Conservation (phyloP, 2,888 invertebrate species). For the Vesta saturnalis region DNA sequence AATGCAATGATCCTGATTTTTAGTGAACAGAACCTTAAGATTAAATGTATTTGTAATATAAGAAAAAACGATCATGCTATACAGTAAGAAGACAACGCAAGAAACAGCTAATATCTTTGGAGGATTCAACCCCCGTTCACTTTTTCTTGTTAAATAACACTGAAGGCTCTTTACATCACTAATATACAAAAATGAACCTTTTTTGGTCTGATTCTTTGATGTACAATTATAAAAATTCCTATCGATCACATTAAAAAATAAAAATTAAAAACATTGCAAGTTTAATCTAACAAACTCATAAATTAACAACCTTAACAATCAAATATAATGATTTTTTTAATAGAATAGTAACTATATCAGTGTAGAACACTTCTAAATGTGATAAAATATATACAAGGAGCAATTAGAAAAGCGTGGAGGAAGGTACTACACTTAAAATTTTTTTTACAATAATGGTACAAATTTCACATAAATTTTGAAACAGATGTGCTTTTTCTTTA, state of each 20-base stretch:
- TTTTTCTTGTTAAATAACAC: conserved; percentile 20
- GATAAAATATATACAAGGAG: conserved; percentile 36
- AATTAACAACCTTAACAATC: conserved; percentile 39
- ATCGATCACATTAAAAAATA: conserved; percentile 34
- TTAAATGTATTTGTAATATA: conserved; percentile 15
- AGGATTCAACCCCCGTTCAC: conserved; percentile 5
- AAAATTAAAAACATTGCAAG: conserved; percentile 30
- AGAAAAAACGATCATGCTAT: conserved; percentile 8
- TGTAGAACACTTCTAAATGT: conserved; percentile 32
- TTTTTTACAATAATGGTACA: conserved; percentile 26
- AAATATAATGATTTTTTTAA: conserved; percentile 34
- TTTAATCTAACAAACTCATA: conserved; percentile 36
- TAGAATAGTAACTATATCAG: conserved; percentile 37
- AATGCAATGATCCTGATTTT: conserved; percentile 20
- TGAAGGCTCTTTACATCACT: conserved; percentile 28
- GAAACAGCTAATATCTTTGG: neutral
- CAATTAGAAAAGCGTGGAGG: conserved; percentile 34
- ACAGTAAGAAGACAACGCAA: conserved; percentile 10
- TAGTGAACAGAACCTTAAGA: conserved; percentile 22
- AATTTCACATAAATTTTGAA: conserved; percentile 18
- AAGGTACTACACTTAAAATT: conserved; percentile 36
- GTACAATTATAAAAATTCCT: conserved; percentile 13
- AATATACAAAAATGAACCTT: conserved; percentile 17
- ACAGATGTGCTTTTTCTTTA: conserved; percentile 4
- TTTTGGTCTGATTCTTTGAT: conserved; percentile 22